Conservation (phyloP, 2,888 invertebrate genomes). For the Nephrotoma flavescens region DNA sequence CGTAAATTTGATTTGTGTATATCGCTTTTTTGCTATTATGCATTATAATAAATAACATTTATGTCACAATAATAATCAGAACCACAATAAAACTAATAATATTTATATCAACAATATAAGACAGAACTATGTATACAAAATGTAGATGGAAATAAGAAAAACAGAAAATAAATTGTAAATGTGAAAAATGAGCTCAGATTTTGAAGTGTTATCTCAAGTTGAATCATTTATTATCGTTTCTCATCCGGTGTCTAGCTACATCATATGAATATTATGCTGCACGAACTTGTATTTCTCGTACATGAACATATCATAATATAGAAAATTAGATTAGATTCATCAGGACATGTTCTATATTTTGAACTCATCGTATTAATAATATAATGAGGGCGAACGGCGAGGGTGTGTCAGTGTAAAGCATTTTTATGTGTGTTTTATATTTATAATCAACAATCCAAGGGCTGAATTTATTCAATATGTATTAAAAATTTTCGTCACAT, state of each 20-base stretch:
- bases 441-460: not conserved
- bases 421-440: not conserved
- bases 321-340: not conserved
- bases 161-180: not conserved
- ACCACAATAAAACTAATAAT: not conserved
- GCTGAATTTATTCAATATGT: not conserved
- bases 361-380: not conserved
- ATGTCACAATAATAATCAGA: not conserved
- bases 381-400: not conserved
- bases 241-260: not conserved
- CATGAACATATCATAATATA: not conserved
- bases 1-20: not conserved
- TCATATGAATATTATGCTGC: not conserved
- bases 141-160: not conserved
- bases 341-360: not conserved
- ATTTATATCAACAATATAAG: not conserved
- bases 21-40: not conserved
- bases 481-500: not conserved
- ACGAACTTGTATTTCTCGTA: not conserved
- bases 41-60: not conserved
- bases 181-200: not conserved
- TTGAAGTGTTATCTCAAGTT: not conserved
- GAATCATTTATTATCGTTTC: not conserved
- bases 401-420: not conserved
- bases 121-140: not conserved